These are phyloP conservation scores for Danio tinwini DNA, from an alignment of 2,797 vertebrate genomes.

Conservation along the genomic window DNA sequence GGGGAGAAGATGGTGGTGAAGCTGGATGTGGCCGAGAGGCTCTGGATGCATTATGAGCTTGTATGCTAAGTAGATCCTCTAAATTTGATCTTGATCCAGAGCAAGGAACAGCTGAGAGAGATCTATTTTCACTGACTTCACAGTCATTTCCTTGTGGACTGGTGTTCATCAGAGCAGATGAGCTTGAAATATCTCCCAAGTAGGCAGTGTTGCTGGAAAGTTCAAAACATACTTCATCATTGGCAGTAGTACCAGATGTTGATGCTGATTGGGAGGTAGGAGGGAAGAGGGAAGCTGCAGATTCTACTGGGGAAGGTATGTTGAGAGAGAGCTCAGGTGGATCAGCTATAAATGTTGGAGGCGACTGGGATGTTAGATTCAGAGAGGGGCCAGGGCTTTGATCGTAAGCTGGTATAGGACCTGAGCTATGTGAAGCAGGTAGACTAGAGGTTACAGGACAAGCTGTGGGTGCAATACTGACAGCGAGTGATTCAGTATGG, in stretches of 20 bases:
- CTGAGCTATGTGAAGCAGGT: slow-evolving; percentile 72
- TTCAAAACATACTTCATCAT: slow-evolving; percentile 26
- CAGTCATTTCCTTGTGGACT: slow-evolving; percentile 58
- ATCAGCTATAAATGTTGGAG: slow-evolving; percentile 64
- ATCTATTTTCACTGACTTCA: slow-evolving; percentile 61
- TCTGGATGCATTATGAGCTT: slow-evolving; percentile 56
- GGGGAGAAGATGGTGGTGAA: slow-evolving; percentile 57
- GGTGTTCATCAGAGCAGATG: slow-evolving; percentile 63
- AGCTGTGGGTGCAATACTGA: slow-evolving; percentile 62
- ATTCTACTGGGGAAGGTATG: slow-evolving; percentile 54
- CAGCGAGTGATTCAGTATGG: slow-evolving; percentile 47
- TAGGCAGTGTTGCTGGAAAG: slow-evolving; percentile 19
- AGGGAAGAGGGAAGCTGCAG: slow-evolving; percentile 8
- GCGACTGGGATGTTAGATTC: slow-evolving; percentile 68
- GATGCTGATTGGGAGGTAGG: slow-evolving; percentile 45
- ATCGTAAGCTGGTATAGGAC: slow-evolving; percentile 74
- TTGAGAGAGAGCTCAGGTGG: slow-evolving; percentile 71
- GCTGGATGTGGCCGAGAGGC: slow-evolving; percentile 56
- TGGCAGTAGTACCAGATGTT: slow-evolving; percentile 5
- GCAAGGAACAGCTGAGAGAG: slow-evolving; percentile 60
- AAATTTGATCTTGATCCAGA: slow-evolving; percentile 66
- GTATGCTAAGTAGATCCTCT: slow-evolving; percentile 69
- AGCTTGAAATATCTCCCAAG: slow-evolving; percentile 49
- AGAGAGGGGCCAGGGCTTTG: slow-evolving; percentile 76
- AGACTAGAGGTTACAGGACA: slow-evolving; percentile 65